Percentiles rank a stretch among this genome's conserved stretches.
These are phyloP conservation scores for Pocillopora grandis DNA, from an alignment of 92 coral and sea anemone species.

Conservation along the genomic window DNA sequence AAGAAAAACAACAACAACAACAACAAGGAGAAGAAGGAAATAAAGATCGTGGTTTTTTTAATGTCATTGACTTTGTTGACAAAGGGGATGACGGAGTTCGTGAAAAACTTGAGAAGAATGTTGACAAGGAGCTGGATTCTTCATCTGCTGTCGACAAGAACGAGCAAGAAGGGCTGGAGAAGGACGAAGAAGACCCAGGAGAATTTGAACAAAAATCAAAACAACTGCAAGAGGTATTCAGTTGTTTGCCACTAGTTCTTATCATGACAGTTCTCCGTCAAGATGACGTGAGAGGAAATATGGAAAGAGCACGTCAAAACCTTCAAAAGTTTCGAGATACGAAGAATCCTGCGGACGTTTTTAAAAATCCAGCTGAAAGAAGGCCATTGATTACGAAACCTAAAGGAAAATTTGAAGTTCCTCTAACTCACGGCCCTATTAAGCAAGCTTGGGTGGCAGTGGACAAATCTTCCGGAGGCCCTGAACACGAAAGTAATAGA, in stretches of 20 bases:
- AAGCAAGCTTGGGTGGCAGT: not conserved
- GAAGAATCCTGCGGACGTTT: not conserved
- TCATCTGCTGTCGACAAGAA: too few species aligned
- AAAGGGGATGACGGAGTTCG: too few species aligned
- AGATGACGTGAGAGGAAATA: conserved; percentile 46
- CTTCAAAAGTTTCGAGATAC: conserved; percentile 12
- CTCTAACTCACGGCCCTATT: not conserved
- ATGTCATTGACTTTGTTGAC: not conserved
- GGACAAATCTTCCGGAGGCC: not conserved
- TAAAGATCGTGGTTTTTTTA: not conserved
- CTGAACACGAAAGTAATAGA: not conserved
- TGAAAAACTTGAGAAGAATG: too few species aligned
- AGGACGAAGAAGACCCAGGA: not conserved
- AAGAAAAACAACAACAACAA: not conserved
- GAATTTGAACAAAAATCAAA: conserved; percentile 25
- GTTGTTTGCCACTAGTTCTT: conserved; percentile 24
- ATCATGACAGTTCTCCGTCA: conserved; percentile 44
- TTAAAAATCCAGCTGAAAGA: not conserved
- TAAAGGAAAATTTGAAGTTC: not conserved
- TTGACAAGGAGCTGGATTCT: too few species aligned
- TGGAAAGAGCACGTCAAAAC: not conserved
- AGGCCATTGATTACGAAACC: not conserved
- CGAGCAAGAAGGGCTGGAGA: not conserved
- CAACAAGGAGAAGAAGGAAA: too few species aligned
- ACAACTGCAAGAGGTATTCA: conserved; percentile 17